phyloP scores from a whole-genome alignment of 2,888 invertebrate species.

The Eristalinus aeneus region DNA sequence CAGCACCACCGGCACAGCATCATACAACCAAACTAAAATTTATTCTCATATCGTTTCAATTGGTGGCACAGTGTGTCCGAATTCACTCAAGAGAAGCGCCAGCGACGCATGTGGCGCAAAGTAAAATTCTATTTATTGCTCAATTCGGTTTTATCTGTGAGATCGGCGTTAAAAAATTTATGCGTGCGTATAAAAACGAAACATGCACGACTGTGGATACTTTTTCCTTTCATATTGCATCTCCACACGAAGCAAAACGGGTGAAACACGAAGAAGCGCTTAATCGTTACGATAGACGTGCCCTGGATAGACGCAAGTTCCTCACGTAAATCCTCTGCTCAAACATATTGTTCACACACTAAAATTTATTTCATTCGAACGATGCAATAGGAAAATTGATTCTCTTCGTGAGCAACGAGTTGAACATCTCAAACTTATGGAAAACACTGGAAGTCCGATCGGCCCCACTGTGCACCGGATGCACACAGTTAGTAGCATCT shows the following conservation, averaged over 20 bases:
- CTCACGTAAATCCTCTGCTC: not conserved
- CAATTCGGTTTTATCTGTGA: not conserved
- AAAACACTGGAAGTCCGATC: not conserved
- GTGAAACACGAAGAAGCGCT: no score
- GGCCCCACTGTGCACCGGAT: not conserved
- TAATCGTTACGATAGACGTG: not conserved
- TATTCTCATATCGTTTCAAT: constrained; percentile 3
- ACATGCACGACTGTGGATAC: not conserved
- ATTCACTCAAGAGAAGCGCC: constrained; percentile 34
- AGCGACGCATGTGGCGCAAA: not conserved
- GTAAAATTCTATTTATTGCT: not conserved
- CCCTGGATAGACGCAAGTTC: not conserved
- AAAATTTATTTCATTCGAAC: not conserved
- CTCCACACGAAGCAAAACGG: not conserved
- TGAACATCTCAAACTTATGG: no score
- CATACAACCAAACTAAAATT: constrained; percentile 20
- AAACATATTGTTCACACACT: not conserved
- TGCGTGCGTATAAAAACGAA: not conserved
- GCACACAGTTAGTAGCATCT: not conserved
- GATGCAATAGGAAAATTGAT: no score
- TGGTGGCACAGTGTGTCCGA: constrained; percentile 41
- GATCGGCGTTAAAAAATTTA: not conserved
- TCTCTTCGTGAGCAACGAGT: no score
- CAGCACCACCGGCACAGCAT: not conserved
- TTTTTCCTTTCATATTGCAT: not conserved